Base-by-base conservation (phyloP, 2,113 vertebrate species). In the Sebastes fasciatus region DNA sequence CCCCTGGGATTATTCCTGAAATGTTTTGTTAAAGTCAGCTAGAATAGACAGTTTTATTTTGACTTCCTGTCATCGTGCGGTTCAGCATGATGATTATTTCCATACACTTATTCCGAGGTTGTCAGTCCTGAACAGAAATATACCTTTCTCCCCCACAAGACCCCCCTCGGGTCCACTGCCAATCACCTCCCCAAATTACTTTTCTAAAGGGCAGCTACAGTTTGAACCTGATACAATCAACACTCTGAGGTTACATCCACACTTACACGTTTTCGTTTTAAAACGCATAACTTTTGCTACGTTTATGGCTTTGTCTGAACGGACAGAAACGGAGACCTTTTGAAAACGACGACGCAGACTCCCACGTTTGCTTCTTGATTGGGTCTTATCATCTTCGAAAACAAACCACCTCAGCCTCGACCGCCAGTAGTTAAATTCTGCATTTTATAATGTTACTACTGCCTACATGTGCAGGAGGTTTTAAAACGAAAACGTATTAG, bases 1-100 rank as follows among this genome's bases (percentile, higher is more conserved):
- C 70, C 55, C 43, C 34, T 14, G 46, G 46, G 61, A 62, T 26
- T 16, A 40, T 26, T 73, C 12, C 61, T 57, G 4, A 23, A 21
- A n/a, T 65, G 61, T 80, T 62, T 43, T 58, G 13, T 52, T 26
- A 16, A 21, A 21, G 8, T 51, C 57, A 23, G 51, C 42, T 40
- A 26, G 64, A 74, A 74, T 19, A 12, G 6, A 19, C 2, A 8
- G 0, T 52, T 69, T 5, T 11, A 8, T 21, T 55, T 61, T 26
- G 61, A 67, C 14, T 14, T 0, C 54, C 43, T 45, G 62, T 66
- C 80, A 46, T 46, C 23, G n/a, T 16, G 2, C 2, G 4, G 0
- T n/a, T 21, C 17, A 49, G 4, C 34, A 48, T 42, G 60, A 13
- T 79, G 34, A 72, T 73, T 80, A 63, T 75, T 51, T 58, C 45